Evolutionary conservation across 2,113 vertebrate genomes (phyloP).

Genomic region (Orthonyx spaldingii): DNA sequence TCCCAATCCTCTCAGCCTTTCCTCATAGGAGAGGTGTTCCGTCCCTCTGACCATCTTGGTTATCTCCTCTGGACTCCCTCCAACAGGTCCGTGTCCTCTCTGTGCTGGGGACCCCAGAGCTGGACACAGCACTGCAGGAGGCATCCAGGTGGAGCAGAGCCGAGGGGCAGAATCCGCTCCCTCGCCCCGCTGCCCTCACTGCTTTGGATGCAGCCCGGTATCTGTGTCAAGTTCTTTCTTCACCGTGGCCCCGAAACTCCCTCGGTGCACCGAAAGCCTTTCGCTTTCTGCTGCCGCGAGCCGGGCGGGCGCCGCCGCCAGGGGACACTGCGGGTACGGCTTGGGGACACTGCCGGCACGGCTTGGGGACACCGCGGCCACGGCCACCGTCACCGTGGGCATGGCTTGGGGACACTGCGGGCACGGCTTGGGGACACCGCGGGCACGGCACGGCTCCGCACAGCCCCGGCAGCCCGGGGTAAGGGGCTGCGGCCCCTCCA

Average conservation of each 20-base stretch:
- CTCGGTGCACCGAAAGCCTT: neutral
- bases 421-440: too few relatives aligned
- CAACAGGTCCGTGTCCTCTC: neutral
- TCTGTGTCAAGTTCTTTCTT: rapidly evolving
- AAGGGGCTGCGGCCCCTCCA: neutral
- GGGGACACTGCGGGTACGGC: neutral
- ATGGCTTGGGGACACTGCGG: neutral
- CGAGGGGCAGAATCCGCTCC: too few relatives aligned
- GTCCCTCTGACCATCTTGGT: neutral
- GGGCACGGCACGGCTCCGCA: neutral
- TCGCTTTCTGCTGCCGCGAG: neutral
- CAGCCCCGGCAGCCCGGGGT: neutral
- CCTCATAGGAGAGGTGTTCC: neutral
- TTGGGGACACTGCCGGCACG: too few relatives aligned
- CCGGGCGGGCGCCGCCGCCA: neutral
- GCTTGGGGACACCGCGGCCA: too few relatives aligned
- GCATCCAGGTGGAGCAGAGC: neutral
- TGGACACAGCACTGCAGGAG: rapidly evolving
- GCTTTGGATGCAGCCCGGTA: neutral
- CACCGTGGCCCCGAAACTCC: neutral
- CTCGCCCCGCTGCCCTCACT: neutral
- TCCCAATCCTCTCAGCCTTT: neutral
- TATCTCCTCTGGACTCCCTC: neutral
- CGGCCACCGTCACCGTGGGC: too few relatives aligned
- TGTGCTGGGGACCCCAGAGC: neutral